These are phyloP conservation scores for Potorous gilbertii DNA, from an alignment of 2,797 vertebrate species.

Conservation along the genomic window DNA sequence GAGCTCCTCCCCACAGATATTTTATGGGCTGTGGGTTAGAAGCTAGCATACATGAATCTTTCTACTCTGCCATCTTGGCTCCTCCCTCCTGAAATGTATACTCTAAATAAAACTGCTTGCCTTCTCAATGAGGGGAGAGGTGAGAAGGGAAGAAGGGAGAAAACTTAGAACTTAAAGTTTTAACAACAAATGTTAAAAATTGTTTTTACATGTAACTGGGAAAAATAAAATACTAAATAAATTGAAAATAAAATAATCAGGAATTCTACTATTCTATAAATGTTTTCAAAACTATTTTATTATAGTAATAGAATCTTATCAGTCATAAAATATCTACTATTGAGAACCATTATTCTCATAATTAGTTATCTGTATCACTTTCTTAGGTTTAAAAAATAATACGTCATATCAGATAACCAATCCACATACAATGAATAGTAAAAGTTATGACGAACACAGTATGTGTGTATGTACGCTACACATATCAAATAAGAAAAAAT, in stretches of 20 bases:
- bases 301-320: not conserved
- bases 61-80: too few relatives aligned
- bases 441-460: not conserved
- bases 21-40: too few relatives aligned
- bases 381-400: not conserved
- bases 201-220: too few relatives aligned
- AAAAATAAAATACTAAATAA: too few relatives aligned
- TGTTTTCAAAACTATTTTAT: conserved; percentile 5
- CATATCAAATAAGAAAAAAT: not conserved
- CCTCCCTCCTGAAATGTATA: too few relatives aligned
- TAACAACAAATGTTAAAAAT: too few relatives aligned
- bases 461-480: not conserved
- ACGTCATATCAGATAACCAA: not conserved
- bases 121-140: too few relatives aligned
- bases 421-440: not conserved
- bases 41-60: too few relatives aligned
- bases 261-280: conserved; percentile 36
- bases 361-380: not conserved
- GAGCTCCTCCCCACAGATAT: too few relatives aligned
- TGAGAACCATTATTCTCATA: not conserved
- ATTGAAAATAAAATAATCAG: conserved; percentile 31
- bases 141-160: too few relatives aligned
- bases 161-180: too few relatives aligned
- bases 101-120: too few relatives aligned
- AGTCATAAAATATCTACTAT: not conserved